A percentile compares a stretch with the other conserved stretches of the same genome.
Conservation (phyloP, 2,797 vertebrate genomes). For the Falco rusticolus region DNA sequence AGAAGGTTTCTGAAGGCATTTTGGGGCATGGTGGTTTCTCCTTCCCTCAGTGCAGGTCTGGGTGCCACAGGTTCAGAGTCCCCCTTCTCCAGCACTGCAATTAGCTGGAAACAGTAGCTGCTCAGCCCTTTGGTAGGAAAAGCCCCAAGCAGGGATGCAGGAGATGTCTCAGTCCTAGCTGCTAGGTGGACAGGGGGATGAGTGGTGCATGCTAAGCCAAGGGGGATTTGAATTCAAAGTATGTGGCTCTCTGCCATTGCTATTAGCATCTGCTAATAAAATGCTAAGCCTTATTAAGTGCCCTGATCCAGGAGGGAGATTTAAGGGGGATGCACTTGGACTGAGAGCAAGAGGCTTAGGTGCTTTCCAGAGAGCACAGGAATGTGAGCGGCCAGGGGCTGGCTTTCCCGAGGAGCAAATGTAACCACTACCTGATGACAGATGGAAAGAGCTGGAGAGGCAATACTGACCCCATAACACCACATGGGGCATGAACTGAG, state of each 20-base stretch:
- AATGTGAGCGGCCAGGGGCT: neutral
- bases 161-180: neutral
- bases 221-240: conserved; percentile 31
- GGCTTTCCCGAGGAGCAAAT: neutral
- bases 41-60: neutral
- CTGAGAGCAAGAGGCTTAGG: neutral
- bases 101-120: neutral
- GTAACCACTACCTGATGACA: neutral
- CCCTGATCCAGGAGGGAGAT: neutral
- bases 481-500: neutral
- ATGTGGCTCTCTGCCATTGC: neutral
- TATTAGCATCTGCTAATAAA: conserved; percentile 53
- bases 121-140: neutral
- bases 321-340: conserved; percentile 26
- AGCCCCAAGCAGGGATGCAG: neutral
- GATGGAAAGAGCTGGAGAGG: conserved; percentile 6
- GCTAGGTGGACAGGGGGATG: neutral
- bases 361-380: neutral
- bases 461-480: neutral
- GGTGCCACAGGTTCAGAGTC: neutral
- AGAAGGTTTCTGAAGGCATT: neutral
- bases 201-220: neutral
- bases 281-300: conserved; percentile 42
- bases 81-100: neutral
- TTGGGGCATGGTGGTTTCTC: neutral